Evolutionary conservation across 2,888 invertebrate genomes (phyloP), one percentile per base, ranked within the genome.

Genomic region (Ditylenchus weischeri): DNA sequence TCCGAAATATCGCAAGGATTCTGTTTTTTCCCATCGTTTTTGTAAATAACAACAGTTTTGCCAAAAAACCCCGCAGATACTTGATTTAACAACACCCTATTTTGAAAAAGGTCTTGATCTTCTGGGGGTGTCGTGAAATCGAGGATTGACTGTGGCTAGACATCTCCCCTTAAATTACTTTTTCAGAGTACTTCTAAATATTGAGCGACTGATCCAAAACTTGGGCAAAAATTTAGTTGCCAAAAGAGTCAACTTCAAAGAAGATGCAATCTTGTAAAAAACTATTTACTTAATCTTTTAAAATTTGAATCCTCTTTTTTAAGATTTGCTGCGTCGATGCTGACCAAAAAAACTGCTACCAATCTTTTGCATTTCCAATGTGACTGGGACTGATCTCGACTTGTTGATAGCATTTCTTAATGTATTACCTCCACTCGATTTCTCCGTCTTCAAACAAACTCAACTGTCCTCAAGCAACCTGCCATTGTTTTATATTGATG

Each of bases 401-500:
- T 51, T 62, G 7, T 75, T 85, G 54, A 89, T 90, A 79, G 87
- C 91, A 13, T 87, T 98, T 29, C 70, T 75, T 50, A 71, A 73
- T 63, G 62, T 70, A 13, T 69, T 75, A n/a, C 75, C 75, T 13
- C 64, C 67, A 6, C 61, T 90, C 23, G 65, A 54, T 50, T 38
- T 64, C 50, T 35, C 71, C 3, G 58, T 29, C 38, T 51, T 23
- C 48, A 58, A 67, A 13, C 67, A 62, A 36, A 59, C 50, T 11
- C 71, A 77, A 57, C 70, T 79, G 47, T 63, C 67, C 21, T 21
- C 54, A 21, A 64, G 62, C 36, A 69, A 72, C 47, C 63, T 72
- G 5, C 67, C 75, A 23, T 67, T 75, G 82, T 93, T 93, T 84
- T 91, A 94, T 87, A 90, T 96, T 57, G 95, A 96, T 83, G 94